Conservation (phyloP, 2,113 vertebrate genomes). For the Rhinoptilus africanus region DNA sequence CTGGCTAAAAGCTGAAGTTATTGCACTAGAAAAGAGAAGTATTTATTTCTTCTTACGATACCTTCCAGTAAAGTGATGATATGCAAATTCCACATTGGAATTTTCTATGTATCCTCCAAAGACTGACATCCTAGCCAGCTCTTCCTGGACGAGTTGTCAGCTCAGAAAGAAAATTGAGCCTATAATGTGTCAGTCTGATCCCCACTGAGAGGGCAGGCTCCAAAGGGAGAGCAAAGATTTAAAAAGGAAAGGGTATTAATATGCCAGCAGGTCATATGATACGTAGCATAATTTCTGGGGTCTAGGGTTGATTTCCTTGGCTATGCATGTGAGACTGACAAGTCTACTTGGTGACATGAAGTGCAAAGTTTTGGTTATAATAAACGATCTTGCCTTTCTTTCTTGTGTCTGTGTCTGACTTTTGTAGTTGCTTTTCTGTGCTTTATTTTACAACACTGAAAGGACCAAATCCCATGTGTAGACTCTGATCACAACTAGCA, state of each 20-base stretch:
- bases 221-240: constrained; percentile 48
- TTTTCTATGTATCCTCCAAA: constrained; percentile 48
- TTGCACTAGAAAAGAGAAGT: not conserved
- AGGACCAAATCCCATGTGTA: constrained; percentile 15
- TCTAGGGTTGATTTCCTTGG: constrained; percentile 51
- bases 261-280: constrained; percentile 51
- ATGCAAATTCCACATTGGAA: constrained; percentile 57
- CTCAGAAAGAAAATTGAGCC: constrained; percentile 57
- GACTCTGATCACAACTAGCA: not conserved
- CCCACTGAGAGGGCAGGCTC: constrained; percentile 44
- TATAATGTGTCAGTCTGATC: constrained; percentile 60
- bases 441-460: constrained; percentile 21
- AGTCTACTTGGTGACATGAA: constrained; percentile 31
- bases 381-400: not conserved
- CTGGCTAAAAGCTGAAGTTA: not conserved
- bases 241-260: constrained; percentile 66
- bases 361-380: constrained; percentile 9
- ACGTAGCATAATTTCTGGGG: constrained; percentile 29
- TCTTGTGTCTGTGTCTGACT: not conserved
- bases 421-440: not conserved
- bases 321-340: constrained; percentile 28
- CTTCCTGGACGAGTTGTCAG: constrained; percentile 37
- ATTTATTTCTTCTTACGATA: not conserved
- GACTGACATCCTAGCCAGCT: constrained; percentile 39
- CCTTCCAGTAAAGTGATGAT: constrained; percentile 29